These are phyloP conservation scores for Palythoa heliodiscus DNA, from an alignment of 92 coral and sea anemone species.

Conservation along the genomic window DNA sequence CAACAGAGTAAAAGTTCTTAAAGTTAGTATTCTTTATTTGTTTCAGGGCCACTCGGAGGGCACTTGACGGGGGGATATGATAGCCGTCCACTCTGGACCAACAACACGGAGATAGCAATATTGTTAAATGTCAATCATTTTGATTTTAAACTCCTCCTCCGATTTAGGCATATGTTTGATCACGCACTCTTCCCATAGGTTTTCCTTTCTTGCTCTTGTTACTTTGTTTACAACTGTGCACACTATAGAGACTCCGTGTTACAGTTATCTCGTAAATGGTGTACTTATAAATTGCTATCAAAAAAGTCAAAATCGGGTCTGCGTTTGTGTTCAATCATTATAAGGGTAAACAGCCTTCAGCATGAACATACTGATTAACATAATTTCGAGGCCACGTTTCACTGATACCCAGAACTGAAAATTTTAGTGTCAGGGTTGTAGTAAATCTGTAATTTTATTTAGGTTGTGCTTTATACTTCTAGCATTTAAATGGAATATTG, in stretches of 20 bases:
- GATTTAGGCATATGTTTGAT: slow-evolving; percentile 54
- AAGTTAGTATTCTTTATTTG: slow-evolving; percentile 63
- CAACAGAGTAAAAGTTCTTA: slow-evolving; percentile 58
- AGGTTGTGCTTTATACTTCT: neutral
- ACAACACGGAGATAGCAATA: slow-evolving; percentile 55
- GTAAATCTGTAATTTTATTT: neutral
- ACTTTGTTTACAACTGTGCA: slow-evolving; percentile 58
- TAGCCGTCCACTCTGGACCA: slow-evolving; percentile 56
- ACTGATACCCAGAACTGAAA: slow-evolving; percentile 4
- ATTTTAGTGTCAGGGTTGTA: neutral
- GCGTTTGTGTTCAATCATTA: neutral
- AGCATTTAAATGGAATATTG: slow-evolving; percentile 1
- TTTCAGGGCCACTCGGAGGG: slow-evolving; percentile 57
- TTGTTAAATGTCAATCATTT: slow-evolving; percentile 58
- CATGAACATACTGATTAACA: neutral
- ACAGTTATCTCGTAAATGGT: slow-evolving; percentile 33
- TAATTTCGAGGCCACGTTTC: neutral
- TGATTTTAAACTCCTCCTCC: slow-evolving; percentile 53
- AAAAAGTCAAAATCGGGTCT: neutral
- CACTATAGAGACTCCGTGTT: slow-evolving; percentile 53
- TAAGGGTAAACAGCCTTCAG: too few species aligned
- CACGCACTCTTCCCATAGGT: slow-evolving; percentile 56
- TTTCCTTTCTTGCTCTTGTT: slow-evolving; percentile 49
- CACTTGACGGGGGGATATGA: too few species aligned
- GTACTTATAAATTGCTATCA: slow-evolving; percentile 14